These are phyloP conservation scores for Oncorhynchus nerka DNA, from an alignment of 2,113 vertebrate species.

Conservation along the genomic window DNA sequence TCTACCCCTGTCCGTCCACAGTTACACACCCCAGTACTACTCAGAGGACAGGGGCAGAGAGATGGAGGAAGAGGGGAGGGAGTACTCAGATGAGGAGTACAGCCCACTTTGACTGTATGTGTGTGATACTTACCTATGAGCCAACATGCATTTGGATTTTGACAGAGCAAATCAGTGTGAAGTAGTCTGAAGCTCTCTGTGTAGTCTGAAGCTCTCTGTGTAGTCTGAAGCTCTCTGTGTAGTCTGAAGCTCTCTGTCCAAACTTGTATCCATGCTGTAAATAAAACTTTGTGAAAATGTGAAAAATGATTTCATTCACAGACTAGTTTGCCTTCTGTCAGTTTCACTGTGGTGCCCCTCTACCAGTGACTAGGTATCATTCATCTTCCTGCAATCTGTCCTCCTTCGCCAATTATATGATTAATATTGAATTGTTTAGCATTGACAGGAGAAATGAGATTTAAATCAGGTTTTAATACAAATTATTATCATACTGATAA, in stretches of 20 bases:
- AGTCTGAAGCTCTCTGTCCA: neutral
- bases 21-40: slow-evolving; percentile 5
- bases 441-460: slow-evolving; percentile 14
- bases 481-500: slow-evolving; percentile 45
- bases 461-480: slow-evolving; percentile 62
- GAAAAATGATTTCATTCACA: neutral
- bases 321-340: neutral
- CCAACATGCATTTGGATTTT: neutral
- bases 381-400: neutral
- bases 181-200: neutral
- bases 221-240: too few species aligned
- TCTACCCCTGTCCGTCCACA: slow-evolving; percentile 37
- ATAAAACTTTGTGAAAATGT: neutral
- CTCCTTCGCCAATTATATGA: neutral
- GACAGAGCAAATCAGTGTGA: neutral
- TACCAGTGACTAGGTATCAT: neutral
- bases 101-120: slow-evolving; percentile 61
- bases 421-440: neutral
- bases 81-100: slow-evolving; percentile 54
- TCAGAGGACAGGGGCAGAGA: slow-evolving; percentile 14
- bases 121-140: neutral
- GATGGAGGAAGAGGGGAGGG: slow-evolving; percentile 13
- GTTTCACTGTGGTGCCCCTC: neutral
- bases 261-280: neutral
- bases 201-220: too few species aligned